A percentile compares a stretch with the other conserved stretches of the same genome.
Conservation (phyloP, 2,888 invertebrate species). For the Dasysyrphus tricinctus region DNA sequence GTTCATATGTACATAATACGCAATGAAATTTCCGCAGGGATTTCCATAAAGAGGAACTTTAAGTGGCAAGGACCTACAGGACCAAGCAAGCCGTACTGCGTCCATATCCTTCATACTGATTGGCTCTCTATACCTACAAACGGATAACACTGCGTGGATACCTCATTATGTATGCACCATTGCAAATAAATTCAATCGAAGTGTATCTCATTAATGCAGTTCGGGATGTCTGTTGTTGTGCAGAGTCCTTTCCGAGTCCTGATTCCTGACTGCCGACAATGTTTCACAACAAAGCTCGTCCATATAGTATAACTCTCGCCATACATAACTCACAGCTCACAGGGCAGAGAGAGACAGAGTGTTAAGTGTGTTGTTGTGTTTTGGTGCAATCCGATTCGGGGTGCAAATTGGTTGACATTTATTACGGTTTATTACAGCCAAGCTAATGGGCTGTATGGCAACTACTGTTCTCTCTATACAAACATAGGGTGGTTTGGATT, state of each 20-base stretch:
- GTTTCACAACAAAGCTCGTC: conserved; percentile 13
- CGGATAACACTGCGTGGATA: neutral
- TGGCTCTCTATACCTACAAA: neutral
- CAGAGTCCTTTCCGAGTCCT: conserved; percentile 29
- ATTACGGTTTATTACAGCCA: conserved; percentile 73
- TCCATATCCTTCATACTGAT: conserved; percentile 26
- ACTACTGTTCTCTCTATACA: conserved; percentile 10
- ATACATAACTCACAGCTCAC: neutral
- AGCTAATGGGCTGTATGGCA: conserved; percentile 55
- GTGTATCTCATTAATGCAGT: conserved; percentile 70
- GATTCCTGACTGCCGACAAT: conserved; percentile 4
- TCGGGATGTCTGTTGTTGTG: conserved; percentile 5
- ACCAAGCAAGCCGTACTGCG: neutral
- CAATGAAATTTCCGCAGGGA: conserved; percentile 36
- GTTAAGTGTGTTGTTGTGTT: conserved; percentile 24
- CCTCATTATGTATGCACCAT: conserved; percentile 67
- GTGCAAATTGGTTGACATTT: conserved; percentile 74
- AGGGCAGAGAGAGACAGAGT: neutral
- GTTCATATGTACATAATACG: neutral
- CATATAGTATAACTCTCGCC: neutral
- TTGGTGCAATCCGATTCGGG: conserved; percentile 61
- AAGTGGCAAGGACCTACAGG: conserved; percentile 30
- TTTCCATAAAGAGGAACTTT: conserved; percentile 30
- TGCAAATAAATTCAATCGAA: conserved; percentile 73
- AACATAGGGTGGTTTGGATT: conserved; percentile 3